A percentile compares a stretch with the other conserved stretches of the same genome.
Evolutionary conservation across 2,113 vertebrate species (phyloP).

Genomic region (Brachirus orientalis): DNA sequence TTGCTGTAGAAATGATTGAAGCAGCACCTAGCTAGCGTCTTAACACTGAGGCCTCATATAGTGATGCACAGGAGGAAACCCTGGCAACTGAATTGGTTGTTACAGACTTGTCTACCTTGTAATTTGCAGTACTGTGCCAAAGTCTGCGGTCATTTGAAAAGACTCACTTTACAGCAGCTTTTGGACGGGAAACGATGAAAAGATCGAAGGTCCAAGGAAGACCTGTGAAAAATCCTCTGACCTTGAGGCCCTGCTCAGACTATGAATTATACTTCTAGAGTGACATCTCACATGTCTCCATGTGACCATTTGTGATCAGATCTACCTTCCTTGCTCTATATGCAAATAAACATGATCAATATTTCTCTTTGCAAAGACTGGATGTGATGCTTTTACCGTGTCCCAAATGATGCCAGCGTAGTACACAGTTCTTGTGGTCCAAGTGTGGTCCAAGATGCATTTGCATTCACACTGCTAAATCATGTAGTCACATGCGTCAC

Average conservation of each 20-base stretch:
- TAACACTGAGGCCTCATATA: neutral
- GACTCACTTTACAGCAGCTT: slow-evolving; percentile 14
- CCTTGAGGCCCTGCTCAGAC: neutral
- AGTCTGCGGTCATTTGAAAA: slow-evolving; percentile 31
- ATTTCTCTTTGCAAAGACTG: too few species aligned
- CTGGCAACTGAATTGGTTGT: slow-evolving; percentile 28
- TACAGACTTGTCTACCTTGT: slow-evolving; percentile 30
- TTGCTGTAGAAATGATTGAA: neutral
- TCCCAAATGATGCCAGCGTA: too few species aligned
- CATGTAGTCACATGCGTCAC: too few species aligned
- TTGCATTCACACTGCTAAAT: too few species aligned
- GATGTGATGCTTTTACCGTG: too few species aligned
- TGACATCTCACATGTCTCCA: neutral
- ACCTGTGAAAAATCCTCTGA: slow-evolving; percentile 7
- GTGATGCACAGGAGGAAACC: slow-evolving; percentile 21
- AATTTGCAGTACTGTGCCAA: slow-evolving; percentile 41
- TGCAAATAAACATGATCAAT: too few species aligned
- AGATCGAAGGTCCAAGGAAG: slow-evolving; percentile 3
- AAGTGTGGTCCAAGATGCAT: too few species aligned
- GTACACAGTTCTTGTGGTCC: too few species aligned
- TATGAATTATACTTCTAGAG: neutral
- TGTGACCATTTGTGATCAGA: neutral
- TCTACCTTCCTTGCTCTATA: too few species aligned
- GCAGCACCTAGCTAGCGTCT: neutral
- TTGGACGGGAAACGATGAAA: slow-evolving; percentile 5